phyloP scores from a whole-genome alignment of 2,888 invertebrate genomes.

The Lasioglossum pauxillum region DNA sequence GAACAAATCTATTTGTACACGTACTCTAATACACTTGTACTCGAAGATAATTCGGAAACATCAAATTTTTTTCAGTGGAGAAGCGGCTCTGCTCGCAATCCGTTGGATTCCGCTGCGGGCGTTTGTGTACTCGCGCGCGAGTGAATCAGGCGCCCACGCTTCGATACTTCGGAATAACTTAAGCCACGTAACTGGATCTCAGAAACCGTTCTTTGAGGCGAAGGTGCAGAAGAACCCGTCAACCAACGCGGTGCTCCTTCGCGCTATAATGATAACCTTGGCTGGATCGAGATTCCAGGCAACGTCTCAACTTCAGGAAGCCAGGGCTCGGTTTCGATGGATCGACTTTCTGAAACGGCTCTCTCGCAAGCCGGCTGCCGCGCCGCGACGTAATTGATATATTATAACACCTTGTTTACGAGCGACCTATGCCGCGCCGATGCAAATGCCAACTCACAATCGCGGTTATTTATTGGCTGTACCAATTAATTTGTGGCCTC shows the following conservation, averaged over 20 bases:
- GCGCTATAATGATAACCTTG: conserved; percentile 50
- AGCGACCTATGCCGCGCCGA: background rate
- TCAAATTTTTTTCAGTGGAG: background rate
- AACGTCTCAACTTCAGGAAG: conserved; percentile 36
- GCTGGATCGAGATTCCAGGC: conserved; percentile 47
- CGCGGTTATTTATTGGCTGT: background rate
- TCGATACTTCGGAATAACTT: conserved; percentile 55
- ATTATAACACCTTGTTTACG: conserved; percentile 46
- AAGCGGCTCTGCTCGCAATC: background rate
- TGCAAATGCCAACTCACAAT: conserved; percentile 1
- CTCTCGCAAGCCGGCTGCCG: conserved; percentile 14
- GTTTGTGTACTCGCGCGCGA: background rate
- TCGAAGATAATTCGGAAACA: background rate
- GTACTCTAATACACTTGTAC: too few species aligned
- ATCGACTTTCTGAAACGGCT: conserved; percentile 47
- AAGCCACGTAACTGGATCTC: conserved; percentile 59
- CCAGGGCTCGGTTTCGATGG: conserved; percentile 41
- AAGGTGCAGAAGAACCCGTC: conserved; percentile 28
- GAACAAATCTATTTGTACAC: background rate
- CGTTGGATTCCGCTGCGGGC: background rate
- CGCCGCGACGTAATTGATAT: conserved; percentile 41
- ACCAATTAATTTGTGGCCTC: background rate
- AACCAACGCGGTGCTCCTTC: conserved; percentile 17
- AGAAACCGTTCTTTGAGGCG: conserved; percentile 47
- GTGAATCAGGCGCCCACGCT: conserved; percentile 43